Evolutionary conservation across 2,113 vertebrate species (phyloP), one percentile per base, ranked within the genome.

Genomic region (Podocnemis expansa): DNA sequence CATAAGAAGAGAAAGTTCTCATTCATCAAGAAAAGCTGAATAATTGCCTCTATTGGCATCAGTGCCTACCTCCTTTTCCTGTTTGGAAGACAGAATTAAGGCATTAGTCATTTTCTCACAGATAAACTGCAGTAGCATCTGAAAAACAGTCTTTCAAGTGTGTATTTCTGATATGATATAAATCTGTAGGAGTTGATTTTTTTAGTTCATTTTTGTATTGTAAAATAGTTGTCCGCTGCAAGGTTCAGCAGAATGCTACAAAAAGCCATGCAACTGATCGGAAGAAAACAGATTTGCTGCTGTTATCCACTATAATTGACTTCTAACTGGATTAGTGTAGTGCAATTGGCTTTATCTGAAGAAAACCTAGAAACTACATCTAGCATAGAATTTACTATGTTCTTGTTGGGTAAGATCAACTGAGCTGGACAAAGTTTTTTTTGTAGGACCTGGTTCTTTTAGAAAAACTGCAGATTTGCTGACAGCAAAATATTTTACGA

Each of bases 291-390:
- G 78, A 9, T 10, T 4, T 27, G 56, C 41, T 47, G 8, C 14
- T 29, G 24, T 38, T 45, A 5, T 0, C 3, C 2, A 1, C 24
- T 13, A 14, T 12, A 45, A 79, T 2, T 8, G 34, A 84, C 56
- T 58, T 58, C 24, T 27, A 7, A 58, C 38, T 2, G 63, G 17
- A 1, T 67, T 19, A 38, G 14, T 14, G 1, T 1, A 3, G 19
- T 24, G 43, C 4, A 55, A 93, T 63, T 2, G 7, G 25, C 5
- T 12, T 49, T 79, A 51, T 3, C 43, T 31, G 5, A 54, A 10
- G 38, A 47, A 45, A 56, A 31, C 13, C 58, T 79, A 13, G 11
- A 83, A 24, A 29, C 29, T 51, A n/a, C 0, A 0, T 41, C 70
- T 93, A 78, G 82, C 21, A 27, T 29, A 86, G 56, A 82, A 58